Evolutionary conservation across 2,797 vertebrate species (phyloP), one percentile per base, ranked within the genome.

Genomic region (Neostethus bicornis): DNA sequence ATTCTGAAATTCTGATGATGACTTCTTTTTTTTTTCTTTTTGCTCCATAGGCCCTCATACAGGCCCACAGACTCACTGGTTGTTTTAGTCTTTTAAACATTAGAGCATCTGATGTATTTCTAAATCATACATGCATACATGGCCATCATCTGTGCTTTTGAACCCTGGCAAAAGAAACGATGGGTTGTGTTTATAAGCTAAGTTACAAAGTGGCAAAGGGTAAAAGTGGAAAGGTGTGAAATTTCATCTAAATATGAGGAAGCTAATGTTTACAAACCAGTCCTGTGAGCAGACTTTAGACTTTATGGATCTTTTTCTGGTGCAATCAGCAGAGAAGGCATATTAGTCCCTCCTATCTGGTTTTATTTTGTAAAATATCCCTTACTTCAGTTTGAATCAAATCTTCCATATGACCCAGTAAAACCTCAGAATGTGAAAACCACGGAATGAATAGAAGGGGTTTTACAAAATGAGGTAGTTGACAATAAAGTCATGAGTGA

Each of bases 141-240:
- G 65, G 28, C 44, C 70, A 23, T 61, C 66, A 51, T 46, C 75
- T 28, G n/a, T 28, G 53, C 32, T 75, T 73, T 66, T 68, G 64
- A 50, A 41, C 53, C n/a, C 61, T 61, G 81, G 87, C 78, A 82
- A 84, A 73, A 61, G 80, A 83, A 72, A 62, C 77, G 61, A 75
- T 51, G 66, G 55, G n/a, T n/a, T 55, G 66, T 72, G 69, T 69
- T 64, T 67, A 51, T 62, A 51, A 57, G 58, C 68, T 66, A 69
- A 64, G 57, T 63, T 51, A 26, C 31, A 39, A 39, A 57, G 65
- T 44, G 65, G 14, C 6, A 11, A 41, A 20, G 26, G 25, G 35
- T 23, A 37, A 26, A 52, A 29, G 58, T 12, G 58, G 50, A 50
- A 25, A 67, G 60, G 66, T 76, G 72, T 78, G 75, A 74, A 74